Evolutionary conservation across 2,888 invertebrate species (phyloP).

Genomic region (Mesorhabditis belari): DNA sequence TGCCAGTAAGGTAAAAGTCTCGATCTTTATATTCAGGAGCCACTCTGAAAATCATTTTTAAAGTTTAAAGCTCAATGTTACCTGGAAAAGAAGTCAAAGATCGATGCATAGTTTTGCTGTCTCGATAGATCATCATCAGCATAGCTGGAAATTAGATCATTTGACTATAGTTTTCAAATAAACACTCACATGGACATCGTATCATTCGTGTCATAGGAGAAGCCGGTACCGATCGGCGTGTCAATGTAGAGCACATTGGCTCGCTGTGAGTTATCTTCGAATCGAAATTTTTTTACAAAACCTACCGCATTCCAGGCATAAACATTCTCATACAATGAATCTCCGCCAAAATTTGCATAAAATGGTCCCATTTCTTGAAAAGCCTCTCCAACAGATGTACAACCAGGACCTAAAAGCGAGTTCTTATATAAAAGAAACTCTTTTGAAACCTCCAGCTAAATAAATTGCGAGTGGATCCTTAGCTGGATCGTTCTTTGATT

Average conservation of each 20-base stretch:
- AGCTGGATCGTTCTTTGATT: slow-evolving; percentile 53
- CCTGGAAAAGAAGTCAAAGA: slow-evolving; percentile 56
- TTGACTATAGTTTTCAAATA: background rate
- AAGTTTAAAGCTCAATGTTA: no score
- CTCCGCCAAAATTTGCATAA: slow-evolving; percentile 44
- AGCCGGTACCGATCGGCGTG: slow-evolving; percentile 55
- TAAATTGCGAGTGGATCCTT: slow-evolving; percentile 56
- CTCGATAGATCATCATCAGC: slow-evolving; percentile 40
- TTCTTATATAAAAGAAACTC: no score
- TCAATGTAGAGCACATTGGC: slow-evolving; percentile 59
- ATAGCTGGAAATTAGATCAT: slow-evolving; percentile 11
- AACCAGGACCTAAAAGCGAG: slow-evolving; percentile 10
- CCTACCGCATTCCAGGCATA: slow-evolving; percentile 52
- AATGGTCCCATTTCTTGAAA: slow-evolving; percentile 55
- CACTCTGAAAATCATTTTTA: slow-evolving; percentile 35
- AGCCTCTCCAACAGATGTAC: slow-evolving; percentile 35
- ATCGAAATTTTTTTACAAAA: no score
- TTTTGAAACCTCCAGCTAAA: slow-evolving; percentile 56
- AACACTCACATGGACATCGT: background rate
- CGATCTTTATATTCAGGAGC: slow-evolving; percentile 54
- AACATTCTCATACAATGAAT: slow-evolving; percentile 45
- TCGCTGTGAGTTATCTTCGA: no score
- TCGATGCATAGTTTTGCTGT: slow-evolving; percentile 56
- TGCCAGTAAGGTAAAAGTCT: slow-evolving; percentile 58
- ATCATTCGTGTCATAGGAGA: slow-evolving; percentile 46